phyloP scores from a whole-genome alignment of 2,888 invertebrate genomes.

The Atherix ibis region DNA sequence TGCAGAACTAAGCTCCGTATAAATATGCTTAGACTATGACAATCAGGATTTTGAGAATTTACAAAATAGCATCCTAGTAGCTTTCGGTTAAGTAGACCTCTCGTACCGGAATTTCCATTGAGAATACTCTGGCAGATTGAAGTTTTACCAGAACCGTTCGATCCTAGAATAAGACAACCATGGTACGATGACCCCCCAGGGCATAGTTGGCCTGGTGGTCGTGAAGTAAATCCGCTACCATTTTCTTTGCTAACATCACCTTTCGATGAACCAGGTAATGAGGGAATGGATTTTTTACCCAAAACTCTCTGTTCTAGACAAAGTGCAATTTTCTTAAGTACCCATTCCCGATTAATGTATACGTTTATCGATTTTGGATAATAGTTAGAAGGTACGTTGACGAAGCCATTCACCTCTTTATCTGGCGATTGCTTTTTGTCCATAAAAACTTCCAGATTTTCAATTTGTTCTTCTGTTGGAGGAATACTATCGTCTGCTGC shows the following conservation, averaged over 20 bases:
- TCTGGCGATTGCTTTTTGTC: constrained; percentile 30
- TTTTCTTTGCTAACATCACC: neutral
- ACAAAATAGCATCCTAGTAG: constrained; percentile 78
- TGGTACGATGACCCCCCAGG: constrained; percentile 33
- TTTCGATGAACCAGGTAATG: constrained; percentile 3
- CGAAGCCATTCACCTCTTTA: constrained; percentile 27
- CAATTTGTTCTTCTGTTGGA: constrained; percentile 20
- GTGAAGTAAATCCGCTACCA: neutral
- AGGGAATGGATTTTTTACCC: constrained; percentile 40
- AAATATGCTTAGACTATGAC: constrained; percentile 71
- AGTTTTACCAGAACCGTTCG: constrained; percentile 90
- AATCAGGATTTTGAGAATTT: constrained; percentile 71
- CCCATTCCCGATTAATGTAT: constrained; percentile 66
- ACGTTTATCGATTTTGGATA: constrained; percentile 13
- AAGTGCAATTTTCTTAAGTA: constrained; percentile 81
- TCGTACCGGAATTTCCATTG: constrained; percentile 32
- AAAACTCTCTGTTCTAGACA: constrained; percentile 80
- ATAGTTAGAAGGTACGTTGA: constrained; percentile 7
- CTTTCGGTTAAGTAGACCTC: constrained; percentile 44
- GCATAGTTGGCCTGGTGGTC: neutral
- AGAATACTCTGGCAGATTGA: constrained; percentile 63
- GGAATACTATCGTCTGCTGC: neutral
- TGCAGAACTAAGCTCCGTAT: constrained; percentile 73
- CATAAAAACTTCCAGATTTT: constrained; percentile 27
- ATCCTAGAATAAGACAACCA: constrained; percentile 77